Conservation (phyloP, 37 sponge, comb jelly and placozoan genomes). For the Mnemiopsis leidyi region DNA sequence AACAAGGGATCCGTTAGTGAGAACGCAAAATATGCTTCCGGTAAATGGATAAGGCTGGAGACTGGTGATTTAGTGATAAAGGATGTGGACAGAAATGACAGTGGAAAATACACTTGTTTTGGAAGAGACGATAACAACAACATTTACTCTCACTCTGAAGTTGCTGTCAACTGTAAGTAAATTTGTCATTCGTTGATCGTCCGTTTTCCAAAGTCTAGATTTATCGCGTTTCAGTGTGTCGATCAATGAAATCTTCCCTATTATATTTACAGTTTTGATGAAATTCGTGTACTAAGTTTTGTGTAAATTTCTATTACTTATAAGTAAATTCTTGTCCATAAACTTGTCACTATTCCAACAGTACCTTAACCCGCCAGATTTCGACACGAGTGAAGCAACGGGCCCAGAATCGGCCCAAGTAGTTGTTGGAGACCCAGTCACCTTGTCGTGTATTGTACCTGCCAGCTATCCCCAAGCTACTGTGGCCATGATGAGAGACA, state of each 20-base stretch:
- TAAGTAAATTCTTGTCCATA: no score
- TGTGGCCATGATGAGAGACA: neutral
- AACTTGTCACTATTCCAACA: no score
- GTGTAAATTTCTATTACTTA: no score
- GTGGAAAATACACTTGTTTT: conserved; percentile 28
- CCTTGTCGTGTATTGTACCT: neutral
- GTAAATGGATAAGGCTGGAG: neutral
- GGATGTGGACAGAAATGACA: conserved; percentile 33
- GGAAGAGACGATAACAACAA: conserved; percentile 51
- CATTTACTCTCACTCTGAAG: neutral
- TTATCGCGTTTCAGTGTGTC: no score
- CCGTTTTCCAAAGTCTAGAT: no score
- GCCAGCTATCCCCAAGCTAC: neutral
- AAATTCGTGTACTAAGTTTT: no score
- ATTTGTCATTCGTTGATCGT: no score
- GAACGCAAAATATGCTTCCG: neutral
- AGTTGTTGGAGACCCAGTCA: neutral
- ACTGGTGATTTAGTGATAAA: conserved; percentile 9
- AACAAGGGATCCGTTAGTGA: neutral
- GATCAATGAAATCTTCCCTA: no score
- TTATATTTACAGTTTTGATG: no score
- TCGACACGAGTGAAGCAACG: neutral
- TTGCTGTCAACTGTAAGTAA: conserved; percentile 56
- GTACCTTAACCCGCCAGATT: conserved; percentile 26
- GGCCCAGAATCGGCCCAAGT: neutral